Percentiles rank a stretch among this genome's conserved stretches.
Conservation (phyloP, 2,113 vertebrate species). For the Hystrix cristata region DNA sequence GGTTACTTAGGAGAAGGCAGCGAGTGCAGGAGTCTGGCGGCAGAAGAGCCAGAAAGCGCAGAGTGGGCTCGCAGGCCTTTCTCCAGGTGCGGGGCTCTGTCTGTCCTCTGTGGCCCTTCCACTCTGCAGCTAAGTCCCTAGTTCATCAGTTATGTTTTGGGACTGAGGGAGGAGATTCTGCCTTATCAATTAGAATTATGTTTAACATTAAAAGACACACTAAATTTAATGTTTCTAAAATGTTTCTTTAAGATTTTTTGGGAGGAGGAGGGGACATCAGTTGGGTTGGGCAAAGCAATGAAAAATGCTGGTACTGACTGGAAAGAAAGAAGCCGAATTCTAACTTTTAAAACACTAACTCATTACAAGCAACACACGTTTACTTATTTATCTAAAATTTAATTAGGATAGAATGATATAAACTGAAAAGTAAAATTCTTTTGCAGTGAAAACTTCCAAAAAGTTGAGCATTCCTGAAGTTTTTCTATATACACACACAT, state of each 20-base stretch:
- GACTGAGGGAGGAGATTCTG: not conserved
- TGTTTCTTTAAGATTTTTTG: not conserved
- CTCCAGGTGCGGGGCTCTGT: not conserved
- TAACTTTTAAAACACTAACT: not conserved
- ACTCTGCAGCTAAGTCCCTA: not conserved
- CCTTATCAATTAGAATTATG: not conserved
- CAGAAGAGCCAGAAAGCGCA: not conserved
- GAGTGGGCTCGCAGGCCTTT: not conserved
- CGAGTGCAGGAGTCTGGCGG: not conserved
- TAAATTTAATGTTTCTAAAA: not conserved
- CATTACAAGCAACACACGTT: too few relatives aligned
- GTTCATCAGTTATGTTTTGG: not conserved
- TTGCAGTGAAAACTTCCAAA: not conserved
- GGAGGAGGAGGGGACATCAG: not conserved
- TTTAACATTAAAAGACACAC: not conserved
- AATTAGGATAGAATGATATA: not conserved
- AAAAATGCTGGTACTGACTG: not conserved
- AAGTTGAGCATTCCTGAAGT: not conserved
- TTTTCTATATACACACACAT: not conserved
- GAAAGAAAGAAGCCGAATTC: not conserved
- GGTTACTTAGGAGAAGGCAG: not conserved
- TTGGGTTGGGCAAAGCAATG: not conserved
- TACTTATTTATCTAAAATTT: not conserved
- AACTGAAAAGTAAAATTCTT: constrained; percentile 19
- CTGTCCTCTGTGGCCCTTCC: not conserved